Base-by-base conservation (phyloP, 2,888 invertebrate genomes). In the Diloba caeruleocephala region DNA sequence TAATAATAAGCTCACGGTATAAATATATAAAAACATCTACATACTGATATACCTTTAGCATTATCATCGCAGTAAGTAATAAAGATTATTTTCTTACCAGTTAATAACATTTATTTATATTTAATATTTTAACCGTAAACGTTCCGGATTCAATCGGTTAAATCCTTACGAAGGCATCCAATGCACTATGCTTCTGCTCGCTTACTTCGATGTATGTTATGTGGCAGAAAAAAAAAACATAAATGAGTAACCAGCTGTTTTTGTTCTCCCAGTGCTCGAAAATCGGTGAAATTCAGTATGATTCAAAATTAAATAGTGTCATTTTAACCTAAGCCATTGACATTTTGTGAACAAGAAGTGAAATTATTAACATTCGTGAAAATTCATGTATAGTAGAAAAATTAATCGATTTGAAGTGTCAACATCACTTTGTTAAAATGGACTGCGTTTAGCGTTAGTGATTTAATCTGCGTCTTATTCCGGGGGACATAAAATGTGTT, bases 241-340 rank as follows among this genome's bases (percentile, higher is more conserved):
- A 78, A 69, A 78, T 85, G 85, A 84, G 76, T 79, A 79, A 85
- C 90, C 92, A 92, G 92, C 92, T 92, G 92, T 92, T 92, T 92
- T 89, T 84, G 84, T 84, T 76, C 71, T 82, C 79, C 68, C 65
- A 84, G 83, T 79, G 82, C 86, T 87, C 83, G 77, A 81, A 87
- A 85, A 85, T 85, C 75, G 70, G 79, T 82, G 80, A 73, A 87
- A 86, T 84, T 88, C 83, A 85, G 71, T 81, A 86, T 87, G 88
- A 84, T 84, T 90, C 92, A 87, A 92, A 92, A 92, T 92, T 92
- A 82, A 86, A 82, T 76, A 88, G 92, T 92, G 91, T 85, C 78
- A 82, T 81, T 84, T 79, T 74, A 78, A 79, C 73, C 73, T 57
- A 68, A 74, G 78, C 74, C 74, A 72, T 84, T 89, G 87, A 83